Base-by-base conservation (phyloP, 2,113 vertebrate species). In the Sigmodon hispidus region DNA sequence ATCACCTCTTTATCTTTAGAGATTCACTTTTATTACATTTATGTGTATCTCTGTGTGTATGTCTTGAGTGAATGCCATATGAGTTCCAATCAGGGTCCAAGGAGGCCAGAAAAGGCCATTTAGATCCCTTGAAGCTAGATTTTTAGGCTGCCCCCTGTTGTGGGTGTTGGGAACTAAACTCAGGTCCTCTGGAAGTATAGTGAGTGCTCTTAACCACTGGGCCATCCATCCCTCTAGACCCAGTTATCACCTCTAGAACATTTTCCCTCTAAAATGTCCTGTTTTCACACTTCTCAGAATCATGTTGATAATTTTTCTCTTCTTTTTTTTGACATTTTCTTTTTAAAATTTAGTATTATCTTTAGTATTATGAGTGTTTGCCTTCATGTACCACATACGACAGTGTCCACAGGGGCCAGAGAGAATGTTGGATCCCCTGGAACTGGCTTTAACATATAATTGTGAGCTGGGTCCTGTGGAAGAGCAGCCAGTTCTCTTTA, bases 281-380 rank as follows among this genome's bases (percentile, higher is more conserved):
- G 63, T 96, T 95, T 93, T 84, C 40, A 79, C 2, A 85, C 22
- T 72, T 96, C 48, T 95, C 48, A 92, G 80, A 89, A 79, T 94
- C 84, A 90, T 43, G n/a, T 29, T 91, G 15, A 76, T 86, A 48
- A 22, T 48, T 95, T 92, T 90, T 91, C 21, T 86, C 29, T 72
- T 75, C 45, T 43, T 40, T 45, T 67, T 34, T 21, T 67, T 86
- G 43, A 67, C 12, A 40, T 57, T 81, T 85, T 86, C 11, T 67
- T 86, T 86, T 67, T 50, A 24, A 31, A 86, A 34, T 61, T 61
- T 83, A 83, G 15, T 83, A 40, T 29, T 83, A 61, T 83, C 61
- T 83, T 83, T 83, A 83, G 55, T 61, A 43, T 40, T 83, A 26
- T 19, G 40, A 15, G 80, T 83, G 48, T 52, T 79, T 79, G 76